Evolutionary conservation across 30 jellyfish, hydroid and myxozoan genomes (phyloP).

Genomic region (Catostylus mosaicus): DNA sequence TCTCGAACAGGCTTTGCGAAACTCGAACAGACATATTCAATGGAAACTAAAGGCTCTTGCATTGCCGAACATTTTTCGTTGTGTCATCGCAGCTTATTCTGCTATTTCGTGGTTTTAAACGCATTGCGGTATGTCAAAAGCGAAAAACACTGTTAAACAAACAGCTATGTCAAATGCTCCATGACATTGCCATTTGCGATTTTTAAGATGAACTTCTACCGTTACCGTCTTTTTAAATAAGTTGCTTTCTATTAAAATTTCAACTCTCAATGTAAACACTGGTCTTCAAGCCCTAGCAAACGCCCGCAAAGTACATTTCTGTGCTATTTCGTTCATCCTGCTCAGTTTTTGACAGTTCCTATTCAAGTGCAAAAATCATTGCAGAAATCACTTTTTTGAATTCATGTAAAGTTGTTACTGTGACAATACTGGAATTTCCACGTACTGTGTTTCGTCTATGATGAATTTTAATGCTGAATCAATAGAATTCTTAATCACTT

Average conservation of each 20-base stretch:
- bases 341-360: conserved; percentile 40
- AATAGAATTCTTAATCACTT: too few species aligned
- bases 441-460: conserved; percentile 1
- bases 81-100: too few species aligned
- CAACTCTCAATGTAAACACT: conserved; percentile 23
- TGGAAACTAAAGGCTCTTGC: too few species aligned
- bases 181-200: not conserved
- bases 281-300: conserved; percentile 9
- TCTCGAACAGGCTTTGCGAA: too few species aligned
- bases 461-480: not conserved
- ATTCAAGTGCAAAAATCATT: conserved; percentile 20
- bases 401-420: conserved; percentile 25
- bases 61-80: too few species aligned
- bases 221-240: not conserved
- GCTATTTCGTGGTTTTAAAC: not conserved
- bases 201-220: not conserved
- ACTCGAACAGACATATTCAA: too few species aligned
- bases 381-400: conserved; percentile 34
- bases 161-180: not conserved
- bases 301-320: conserved; percentile 21
- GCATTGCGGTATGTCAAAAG: not conserved
- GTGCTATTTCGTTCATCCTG: conserved; percentile 7
- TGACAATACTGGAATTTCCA: conserved; percentile 19
- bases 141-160: conserved; percentile 11
- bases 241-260: conserved; percentile 28